Percentiles rank a stretch among this genome's conserved stretches.
These are phyloP conservation scores for Brachyrhaphis roseni DNA, from an alignment of 2,797 vertebrate species.

Conservation along the genomic window DNA sequence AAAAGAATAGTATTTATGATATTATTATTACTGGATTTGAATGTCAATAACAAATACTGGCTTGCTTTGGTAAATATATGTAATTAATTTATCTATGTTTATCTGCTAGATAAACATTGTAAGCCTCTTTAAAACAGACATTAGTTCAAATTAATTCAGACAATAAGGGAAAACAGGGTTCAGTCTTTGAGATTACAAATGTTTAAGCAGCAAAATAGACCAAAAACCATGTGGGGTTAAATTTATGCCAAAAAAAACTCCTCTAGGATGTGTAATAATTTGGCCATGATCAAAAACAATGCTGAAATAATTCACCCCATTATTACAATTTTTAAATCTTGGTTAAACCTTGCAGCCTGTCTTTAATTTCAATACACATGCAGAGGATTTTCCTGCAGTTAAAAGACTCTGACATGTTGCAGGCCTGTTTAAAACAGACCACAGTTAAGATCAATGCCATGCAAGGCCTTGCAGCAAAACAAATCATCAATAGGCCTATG, in stretches of 20 bases:
- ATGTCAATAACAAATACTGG: not conserved
- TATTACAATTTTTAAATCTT: not conserved
- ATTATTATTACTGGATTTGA: not conserved
- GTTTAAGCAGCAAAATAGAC: not conserved
- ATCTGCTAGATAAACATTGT: not conserved
- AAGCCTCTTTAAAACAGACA: slow-evolving; percentile 64
- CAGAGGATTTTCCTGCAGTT: slow-evolving; percentile 36
- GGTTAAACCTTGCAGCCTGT: not conserved
- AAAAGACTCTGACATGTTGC: slow-evolving; percentile 56
- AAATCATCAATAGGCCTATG: slow-evolving; percentile 77
- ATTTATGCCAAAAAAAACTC: not conserved
- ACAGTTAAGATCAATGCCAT: slow-evolving; percentile 74
- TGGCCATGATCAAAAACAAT: not conserved
- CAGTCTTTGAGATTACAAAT: not conserved
- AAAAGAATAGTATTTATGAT: not conserved
- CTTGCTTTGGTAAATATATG: not conserved
- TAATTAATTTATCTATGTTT: not conserved
- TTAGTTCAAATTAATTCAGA: slow-evolving; percentile 66
- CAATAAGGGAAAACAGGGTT: not conserved
- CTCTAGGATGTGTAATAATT: not conserved
- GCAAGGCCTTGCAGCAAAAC: slow-evolving; percentile 79
- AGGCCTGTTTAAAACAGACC: slow-evolving; percentile 66
- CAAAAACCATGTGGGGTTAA: not conserved
- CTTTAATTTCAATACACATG: not conserved
- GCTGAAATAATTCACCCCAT: not conserved